Conservation (phyloP, 2,888 invertebrate species). For the Lycophotia porphyrea region DNA sequence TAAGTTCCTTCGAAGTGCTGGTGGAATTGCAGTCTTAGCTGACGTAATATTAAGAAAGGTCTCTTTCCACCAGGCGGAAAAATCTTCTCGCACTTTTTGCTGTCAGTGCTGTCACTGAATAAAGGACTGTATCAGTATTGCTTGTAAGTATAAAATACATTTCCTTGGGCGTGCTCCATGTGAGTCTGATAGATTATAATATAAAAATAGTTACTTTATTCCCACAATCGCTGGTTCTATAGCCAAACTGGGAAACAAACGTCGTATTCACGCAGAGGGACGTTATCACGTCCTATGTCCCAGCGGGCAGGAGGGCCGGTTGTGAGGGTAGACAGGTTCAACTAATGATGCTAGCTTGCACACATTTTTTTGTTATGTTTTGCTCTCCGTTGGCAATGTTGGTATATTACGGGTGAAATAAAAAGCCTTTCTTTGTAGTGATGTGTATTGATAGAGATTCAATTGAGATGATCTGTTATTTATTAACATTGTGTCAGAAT, state of each 20-base stretch:
- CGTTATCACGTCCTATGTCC: constrained; percentile 78
- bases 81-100: background rate
- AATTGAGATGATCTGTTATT: background rate
- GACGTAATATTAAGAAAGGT: background rate
- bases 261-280: constrained; percentile 71
- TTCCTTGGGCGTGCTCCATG: background rate
- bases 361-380: constrained; percentile 69
- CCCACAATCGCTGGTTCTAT: constrained; percentile 41
- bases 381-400: constrained; percentile 28
- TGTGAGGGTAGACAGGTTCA: constrained; percentile 75
- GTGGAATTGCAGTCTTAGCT: background rate
- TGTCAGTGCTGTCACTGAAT: background rate
- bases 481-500: background rate
- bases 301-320: constrained; percentile 70
- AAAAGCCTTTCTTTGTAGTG: constrained; percentile 14
- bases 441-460: background rate
- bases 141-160: background rate
- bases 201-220: background rate
- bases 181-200: background rate
- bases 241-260: constrained; percentile 64
- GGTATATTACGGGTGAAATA: constrained; percentile 11
- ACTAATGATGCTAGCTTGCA: constrained; percentile 76
- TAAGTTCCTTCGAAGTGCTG: background rate
- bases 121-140: background rate
- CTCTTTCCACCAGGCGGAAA: background rate